These are phyloP conservation scores for Oreonectes daqikongensis DNA, from an alignment of 2,797 vertebrate species.

Conservation along the genomic window DNA sequence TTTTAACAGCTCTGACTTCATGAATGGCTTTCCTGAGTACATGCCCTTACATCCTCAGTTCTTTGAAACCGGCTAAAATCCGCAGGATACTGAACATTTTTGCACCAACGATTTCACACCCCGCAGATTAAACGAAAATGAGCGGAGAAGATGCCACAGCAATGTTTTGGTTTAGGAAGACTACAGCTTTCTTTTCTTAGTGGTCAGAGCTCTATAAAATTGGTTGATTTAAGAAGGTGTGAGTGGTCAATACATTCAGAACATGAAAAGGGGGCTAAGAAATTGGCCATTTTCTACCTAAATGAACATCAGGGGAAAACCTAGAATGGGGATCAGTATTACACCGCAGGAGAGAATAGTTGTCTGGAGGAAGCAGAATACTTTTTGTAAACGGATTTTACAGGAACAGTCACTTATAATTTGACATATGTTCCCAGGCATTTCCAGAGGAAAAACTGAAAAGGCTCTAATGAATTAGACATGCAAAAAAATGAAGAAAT, in stretches of 20 bases:
- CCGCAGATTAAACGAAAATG: neutral
- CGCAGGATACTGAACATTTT: neutral
- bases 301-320: conserved; percentile 1
- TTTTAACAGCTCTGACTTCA: neutral
- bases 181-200: neutral
- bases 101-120: neutral
- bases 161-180: neutral
- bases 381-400: conserved; percentile 5
- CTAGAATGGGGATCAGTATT: neutral
- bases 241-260: conserved; percentile 6
- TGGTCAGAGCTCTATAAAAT: conserved; percentile 21
- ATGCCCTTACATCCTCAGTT: neutral
- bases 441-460: conserved; percentile 5
- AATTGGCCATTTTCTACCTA: neutral
- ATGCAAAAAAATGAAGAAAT: conserved; percentile 6
- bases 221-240: neutral
- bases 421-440: conserved; percentile 1
- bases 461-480: conserved; percentile 4
- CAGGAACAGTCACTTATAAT: neutral
- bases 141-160: neutral
- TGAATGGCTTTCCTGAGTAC: neutral
- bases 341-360: neutral
- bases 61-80: conserved; percentile 4
- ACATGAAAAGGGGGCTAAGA: neutral
- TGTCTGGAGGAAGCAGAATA: neutral